Conservation (phyloP, 2,113 vertebrate species). For the Apistogramma diplotaenia region DNA sequence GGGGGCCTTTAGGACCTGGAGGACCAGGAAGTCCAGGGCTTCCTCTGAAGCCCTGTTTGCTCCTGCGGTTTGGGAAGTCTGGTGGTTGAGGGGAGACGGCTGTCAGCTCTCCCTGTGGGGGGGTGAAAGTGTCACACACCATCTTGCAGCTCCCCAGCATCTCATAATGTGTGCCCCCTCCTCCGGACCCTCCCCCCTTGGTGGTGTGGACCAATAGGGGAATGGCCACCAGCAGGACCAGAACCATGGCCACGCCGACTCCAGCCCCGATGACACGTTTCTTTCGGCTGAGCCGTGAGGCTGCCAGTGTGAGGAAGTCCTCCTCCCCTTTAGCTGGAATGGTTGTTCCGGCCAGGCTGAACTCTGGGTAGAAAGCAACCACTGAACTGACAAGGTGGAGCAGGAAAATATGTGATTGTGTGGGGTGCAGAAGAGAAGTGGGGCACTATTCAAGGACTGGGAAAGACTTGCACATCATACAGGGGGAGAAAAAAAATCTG, state of each 20-base stretch:
- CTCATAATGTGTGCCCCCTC: slow-evolving; percentile 84
- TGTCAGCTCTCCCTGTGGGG: slow-evolving; percentile 82
- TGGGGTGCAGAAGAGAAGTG: background rate
- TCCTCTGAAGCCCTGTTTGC: slow-evolving; percentile 85
- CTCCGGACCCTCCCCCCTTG: slow-evolving; percentile 81
- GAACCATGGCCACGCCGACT: slow-evolving; percentile 94
- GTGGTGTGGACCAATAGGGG: slow-evolving; percentile 94
- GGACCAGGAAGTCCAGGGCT: slow-evolving; percentile 84
- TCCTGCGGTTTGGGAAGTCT: slow-evolving; percentile 82
- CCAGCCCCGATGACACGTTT: slow-evolving; percentile 92
- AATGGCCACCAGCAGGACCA: slow-evolving; percentile 92
- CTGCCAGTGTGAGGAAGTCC: slow-evolving; percentile 93
- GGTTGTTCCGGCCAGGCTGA: slow-evolving; percentile 81
- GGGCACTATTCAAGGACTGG: background rate
- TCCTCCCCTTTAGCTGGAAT: slow-evolving; percentile 93
- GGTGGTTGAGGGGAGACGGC: slow-evolving; percentile 80
- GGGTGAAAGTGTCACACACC: slow-evolving; percentile 88
- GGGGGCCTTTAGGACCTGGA: slow-evolving; percentile 86
- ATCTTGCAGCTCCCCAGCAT: slow-evolving; percentile 91
- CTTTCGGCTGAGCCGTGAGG: slow-evolving; percentile 89
- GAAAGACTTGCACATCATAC: background rate
- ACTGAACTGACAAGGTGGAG: slow-evolving; percentile 19
- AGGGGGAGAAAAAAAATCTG: slow-evolving; percentile 17
- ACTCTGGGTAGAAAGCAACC: slow-evolving; percentile 38
- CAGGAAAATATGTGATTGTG: background rate